phyloP scores from a whole-genome alignment of 2,888 invertebrate species.

The Xestia sexstrigata region DNA sequence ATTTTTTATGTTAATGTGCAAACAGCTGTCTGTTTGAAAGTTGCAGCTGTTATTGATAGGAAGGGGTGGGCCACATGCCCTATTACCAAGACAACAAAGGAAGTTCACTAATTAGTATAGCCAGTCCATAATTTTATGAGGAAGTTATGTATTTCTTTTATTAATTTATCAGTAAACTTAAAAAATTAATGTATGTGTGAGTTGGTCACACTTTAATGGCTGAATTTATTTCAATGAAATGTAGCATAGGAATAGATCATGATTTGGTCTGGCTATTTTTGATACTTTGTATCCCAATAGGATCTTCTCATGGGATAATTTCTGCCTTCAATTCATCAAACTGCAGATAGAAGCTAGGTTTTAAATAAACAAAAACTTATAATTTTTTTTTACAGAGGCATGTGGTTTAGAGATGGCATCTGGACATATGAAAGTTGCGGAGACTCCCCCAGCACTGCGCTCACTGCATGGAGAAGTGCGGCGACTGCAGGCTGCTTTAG shows the following conservation, averaged over 20 bases:
- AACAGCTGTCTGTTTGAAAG: constrained; percentile 46
- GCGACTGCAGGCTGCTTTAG: constrained; percentile 90
- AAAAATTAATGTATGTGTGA: background rate
- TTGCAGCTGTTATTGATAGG: constrained; percentile 41
- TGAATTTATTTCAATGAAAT: background rate
- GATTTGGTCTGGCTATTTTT: background rate
- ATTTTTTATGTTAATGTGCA: constrained; percentile 53
- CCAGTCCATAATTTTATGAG: background rate
- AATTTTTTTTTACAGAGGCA: constrained; percentile 76
- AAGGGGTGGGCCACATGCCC: constrained; percentile 13
- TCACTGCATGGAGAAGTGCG: constrained; percentile 87
- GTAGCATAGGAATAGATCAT: background rate
- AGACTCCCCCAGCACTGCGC: constrained; percentile 85
- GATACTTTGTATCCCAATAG: background rate
- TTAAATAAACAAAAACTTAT: background rate
- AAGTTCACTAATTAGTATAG: constrained; percentile 3
- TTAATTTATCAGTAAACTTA: background rate
- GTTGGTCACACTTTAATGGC: background rate
- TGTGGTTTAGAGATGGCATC: constrained; percentile 78
- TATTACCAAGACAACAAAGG: constrained; percentile 19
- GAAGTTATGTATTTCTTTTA: background rate
- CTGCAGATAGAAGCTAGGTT: background rate
- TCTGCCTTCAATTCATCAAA: background rate
- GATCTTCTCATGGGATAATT: background rate
- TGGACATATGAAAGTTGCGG: constrained; percentile 69